phyloP scores from a whole-genome alignment of 2,888 invertebrate genomes.

The Catotricha subobsoleta region DNA sequence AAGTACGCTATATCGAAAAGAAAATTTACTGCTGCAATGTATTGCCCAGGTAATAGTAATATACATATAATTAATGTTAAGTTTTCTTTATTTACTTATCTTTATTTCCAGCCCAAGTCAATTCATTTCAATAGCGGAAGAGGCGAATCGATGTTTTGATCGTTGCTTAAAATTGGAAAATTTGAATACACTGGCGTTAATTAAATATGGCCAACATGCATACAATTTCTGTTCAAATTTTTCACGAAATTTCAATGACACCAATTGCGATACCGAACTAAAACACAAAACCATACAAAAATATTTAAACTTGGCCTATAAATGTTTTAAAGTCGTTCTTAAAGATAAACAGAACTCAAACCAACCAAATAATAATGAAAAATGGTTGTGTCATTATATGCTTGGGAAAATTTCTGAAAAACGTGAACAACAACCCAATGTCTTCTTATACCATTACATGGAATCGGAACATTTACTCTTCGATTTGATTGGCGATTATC shows the following conservation, averaged over 20 bases:
- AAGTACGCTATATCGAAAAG: constrained; percentile 58
- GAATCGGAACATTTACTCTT: constrained; percentile 58
- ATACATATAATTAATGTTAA: too few species aligned
- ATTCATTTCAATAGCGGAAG: constrained; percentile 39
- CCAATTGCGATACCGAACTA: constrained; percentile 53
- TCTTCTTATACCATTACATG: constrained; percentile 58
- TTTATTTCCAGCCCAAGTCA: too few species aligned
- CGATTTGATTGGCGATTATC: constrained; percentile 67
- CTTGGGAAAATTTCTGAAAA: constrained; percentile 91
- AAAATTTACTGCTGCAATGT: constrained; percentile 62
- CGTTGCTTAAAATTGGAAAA: constrained; percentile 58
- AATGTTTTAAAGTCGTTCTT: constrained; percentile 57
- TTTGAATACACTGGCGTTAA: constrained; percentile 44
- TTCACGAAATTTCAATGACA: constrained; percentile 60
- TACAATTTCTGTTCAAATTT: constrained; percentile 83
- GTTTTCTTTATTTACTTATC: too few species aligned
- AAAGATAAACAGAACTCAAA: constrained; percentile 16
- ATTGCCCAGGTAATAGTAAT: too few species aligned
- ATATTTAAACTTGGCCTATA: constrained; percentile 58
- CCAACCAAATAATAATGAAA: constrained; percentile 46
- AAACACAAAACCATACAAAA: constrained; percentile 59
- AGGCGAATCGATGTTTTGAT: constrained; percentile 63
- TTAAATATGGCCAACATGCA: constrained; percentile 79
- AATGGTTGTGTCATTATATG: constrained; percentile 89
- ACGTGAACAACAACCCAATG: constrained; percentile 49